phyloP scores from a whole-genome alignment of 2,797 vertebrate genomes.

The Rhynchotus rufescens region DNA sequence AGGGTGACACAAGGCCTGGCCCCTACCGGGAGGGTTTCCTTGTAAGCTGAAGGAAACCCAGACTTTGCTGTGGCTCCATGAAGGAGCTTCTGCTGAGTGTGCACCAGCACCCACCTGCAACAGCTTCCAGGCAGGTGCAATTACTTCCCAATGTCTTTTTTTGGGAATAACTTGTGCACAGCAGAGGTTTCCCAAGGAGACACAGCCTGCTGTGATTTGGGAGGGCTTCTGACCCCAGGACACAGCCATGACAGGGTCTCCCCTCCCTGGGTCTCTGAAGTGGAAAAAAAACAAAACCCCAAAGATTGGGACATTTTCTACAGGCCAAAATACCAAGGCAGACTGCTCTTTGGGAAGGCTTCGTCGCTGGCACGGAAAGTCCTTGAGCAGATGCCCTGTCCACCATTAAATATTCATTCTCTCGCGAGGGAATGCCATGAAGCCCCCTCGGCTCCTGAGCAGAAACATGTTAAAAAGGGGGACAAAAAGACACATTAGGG shows the following conservation, averaged over 20 bases:
- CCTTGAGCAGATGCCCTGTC: conserved; percentile 67
- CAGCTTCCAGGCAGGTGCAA: conserved; percentile 39
- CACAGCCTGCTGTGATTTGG: background rate
- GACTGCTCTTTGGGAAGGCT: conserved; percentile 40
- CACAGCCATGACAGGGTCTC: background rate
- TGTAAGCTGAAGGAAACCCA: background rate
- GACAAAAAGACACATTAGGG: background rate
- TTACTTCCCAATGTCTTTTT: conserved; percentile 14
- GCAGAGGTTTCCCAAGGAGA: background rate
- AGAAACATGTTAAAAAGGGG: conserved; percentile 3
- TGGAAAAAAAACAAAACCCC: too few species aligned
- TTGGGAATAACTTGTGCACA: background rate
- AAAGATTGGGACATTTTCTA: background rate
- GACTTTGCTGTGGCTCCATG: background rate
- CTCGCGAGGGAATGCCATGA: conserved; percentile 58
- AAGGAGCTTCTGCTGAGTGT: conserved; percentile 42
- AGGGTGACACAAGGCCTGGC: background rate
- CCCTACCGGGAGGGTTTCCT: background rate
- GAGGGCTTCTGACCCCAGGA: background rate
- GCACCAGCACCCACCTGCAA: conserved; percentile 47
- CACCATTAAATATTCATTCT: conserved; percentile 75
- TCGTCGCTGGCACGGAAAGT: conserved; percentile 53
- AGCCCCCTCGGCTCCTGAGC: conserved; percentile 47
- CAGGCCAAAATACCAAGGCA: background rate
- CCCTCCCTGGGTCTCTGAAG: too few species aligned